Base-by-base conservation (phyloP, 2,888 invertebrate species). In the Bombylius major region DNA sequence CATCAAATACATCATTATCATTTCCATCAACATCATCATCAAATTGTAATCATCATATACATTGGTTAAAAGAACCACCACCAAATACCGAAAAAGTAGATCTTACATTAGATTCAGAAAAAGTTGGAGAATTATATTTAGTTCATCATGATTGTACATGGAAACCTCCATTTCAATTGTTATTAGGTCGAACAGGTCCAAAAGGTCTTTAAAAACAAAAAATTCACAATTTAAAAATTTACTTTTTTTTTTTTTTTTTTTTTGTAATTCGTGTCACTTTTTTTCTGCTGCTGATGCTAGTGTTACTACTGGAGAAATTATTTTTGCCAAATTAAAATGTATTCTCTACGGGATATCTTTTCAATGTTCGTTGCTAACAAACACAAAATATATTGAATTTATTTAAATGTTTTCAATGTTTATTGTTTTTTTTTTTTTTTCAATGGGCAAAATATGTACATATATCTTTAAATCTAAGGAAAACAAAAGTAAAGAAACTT, bases 141-240 rank as follows among this genome's bases (percentile, higher is more conserved):
- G 11, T 4, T 11, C 44, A 49, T 31, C 44, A 44, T 14, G 14
- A 44, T 50, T 54, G 54, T 50, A 33, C 13, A 5, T 14, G 50
- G 50, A 33, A 33, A 1, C 32, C 1, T 9, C 47, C 23, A 48
- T 23, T 11, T 6, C 5, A 47, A 5, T 8, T 23, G 23, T 42
- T 42, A 50, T 33, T 54, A 54, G 54, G 54, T 54, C 48, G 48
- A 52, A 39, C 47, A 23, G 23, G 23, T 23, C 23, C 23, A 23
- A 23, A 23, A 23, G 23, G 23, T 23, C 23, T 23, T 23, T 23
- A 23, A 23, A 23, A 23, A 23, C 23, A 23, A 23, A 23, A 23
- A 23, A 23, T 23, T 23, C 23, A 23, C 1, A 23, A 23, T 2
- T 23, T 23, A 23, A 23, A 23, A 23, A 23, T 50, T 50, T 46